Evolutionary conservation across 2,888 invertebrate genomes (phyloP).

Genomic region (Polylopha cassiicola): DNA sequence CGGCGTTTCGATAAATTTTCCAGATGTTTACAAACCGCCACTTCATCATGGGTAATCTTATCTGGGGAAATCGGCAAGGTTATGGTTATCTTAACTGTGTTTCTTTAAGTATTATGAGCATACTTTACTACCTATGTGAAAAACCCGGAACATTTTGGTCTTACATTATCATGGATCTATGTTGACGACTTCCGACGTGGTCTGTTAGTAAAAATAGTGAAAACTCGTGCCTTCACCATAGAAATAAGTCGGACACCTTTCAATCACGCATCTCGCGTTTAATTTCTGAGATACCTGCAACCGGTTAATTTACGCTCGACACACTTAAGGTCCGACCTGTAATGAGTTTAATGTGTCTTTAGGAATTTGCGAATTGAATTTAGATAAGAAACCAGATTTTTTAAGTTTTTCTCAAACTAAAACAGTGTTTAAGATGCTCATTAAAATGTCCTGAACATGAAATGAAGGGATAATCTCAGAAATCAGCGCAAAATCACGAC

Average conservation of each 20-base stretch:
- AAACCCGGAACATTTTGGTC: too few relatives aligned
- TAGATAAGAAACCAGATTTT: too few relatives aligned
- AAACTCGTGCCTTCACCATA: too few relatives aligned
- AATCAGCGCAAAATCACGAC: too few relatives aligned
- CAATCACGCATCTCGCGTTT: constrained; percentile 38
- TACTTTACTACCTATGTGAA: not conserved
- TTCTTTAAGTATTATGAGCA: not conserved
- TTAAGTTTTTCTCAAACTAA: too few relatives aligned
- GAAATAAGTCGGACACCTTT: constrained; percentile 34
- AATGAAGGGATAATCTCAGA: too few relatives aligned
- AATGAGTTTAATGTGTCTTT: constrained; percentile 9
- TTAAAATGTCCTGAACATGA: too few relatives aligned
- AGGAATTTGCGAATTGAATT: constrained; percentile 9
- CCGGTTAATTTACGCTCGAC: constrained; percentile 21
- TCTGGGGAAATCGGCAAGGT: constrained; percentile 32
- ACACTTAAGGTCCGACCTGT: constrained; percentile 16
- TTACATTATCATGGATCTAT: too few relatives aligned
- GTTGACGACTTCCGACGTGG: too few relatives aligned
- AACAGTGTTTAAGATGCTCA: too few relatives aligned
- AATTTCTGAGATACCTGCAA: not conserved
- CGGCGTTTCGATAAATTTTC: constrained; percentile 3
- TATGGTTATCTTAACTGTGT: constrained; percentile 28
- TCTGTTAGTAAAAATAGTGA: too few relatives aligned
- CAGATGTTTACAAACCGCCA: constrained; percentile 8
- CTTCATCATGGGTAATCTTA: constrained; percentile 23